A percentile compares a stretch with the other conserved stretches of the same genome.
These are phyloP conservation scores for Mormyrus lacerda DNA, from an alignment of 2,113 vertebrate species.

Conservation along the genomic window DNA sequence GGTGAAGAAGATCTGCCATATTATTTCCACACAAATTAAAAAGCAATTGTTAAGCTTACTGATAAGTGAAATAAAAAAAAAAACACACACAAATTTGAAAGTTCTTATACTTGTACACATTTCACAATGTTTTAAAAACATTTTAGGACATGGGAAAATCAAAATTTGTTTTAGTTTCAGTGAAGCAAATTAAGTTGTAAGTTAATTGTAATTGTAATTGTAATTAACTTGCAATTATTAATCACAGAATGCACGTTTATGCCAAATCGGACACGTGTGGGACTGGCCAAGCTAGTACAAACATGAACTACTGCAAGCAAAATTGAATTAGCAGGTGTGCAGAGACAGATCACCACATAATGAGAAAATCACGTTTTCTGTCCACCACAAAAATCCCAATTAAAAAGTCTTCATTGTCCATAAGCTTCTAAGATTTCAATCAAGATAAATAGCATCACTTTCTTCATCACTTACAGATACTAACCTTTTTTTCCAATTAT, in stretches of 20 bases:
- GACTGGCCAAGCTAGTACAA: not conserved
- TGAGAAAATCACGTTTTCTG: not conserved
- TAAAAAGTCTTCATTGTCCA: not conserved
- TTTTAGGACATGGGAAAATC: not conserved
- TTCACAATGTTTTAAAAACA: not conserved
- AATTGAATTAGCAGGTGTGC: not conserved
- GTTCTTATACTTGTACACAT: not conserved
- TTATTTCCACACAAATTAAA: not conserved
- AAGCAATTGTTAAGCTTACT: not conserved
- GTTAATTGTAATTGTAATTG: too few relatives aligned
- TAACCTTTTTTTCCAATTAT: not conserved
- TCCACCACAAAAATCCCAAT: not conserved
- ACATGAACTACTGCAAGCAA: too few relatives aligned
- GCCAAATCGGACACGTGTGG: not conserved
- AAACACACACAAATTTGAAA: not conserved
- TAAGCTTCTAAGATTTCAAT: not conserved
- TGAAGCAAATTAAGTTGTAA: not conserved
- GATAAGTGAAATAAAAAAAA: not conserved
- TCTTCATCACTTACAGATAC: not conserved
- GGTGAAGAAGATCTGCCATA: not conserved
- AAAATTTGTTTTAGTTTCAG: not conserved
- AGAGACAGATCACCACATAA: not conserved
- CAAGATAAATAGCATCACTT: not conserved
- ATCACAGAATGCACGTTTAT: not conserved
- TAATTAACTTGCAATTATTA: not conserved